A percentile compares a stretch with the other conserved stretches of the same genome.
Evolutionary conservation across 2,888 invertebrate genomes (phyloP).

Genomic region (Augochlorella aurata): DNA sequence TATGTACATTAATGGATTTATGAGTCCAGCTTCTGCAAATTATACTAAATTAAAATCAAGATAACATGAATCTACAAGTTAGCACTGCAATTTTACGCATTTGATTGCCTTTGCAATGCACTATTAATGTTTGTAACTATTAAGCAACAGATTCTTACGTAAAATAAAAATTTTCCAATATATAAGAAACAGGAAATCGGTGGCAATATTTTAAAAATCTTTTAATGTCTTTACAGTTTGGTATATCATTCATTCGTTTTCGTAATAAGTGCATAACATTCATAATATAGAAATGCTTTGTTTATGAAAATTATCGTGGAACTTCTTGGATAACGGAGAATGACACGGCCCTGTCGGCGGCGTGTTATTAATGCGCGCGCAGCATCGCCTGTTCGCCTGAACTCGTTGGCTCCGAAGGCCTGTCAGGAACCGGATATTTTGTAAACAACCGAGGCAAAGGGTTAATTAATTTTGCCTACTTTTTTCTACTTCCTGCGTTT

Average conservation of each 20-base stretch:
- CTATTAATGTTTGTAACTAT: background rate
- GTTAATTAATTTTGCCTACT: constrained; percentile 72
- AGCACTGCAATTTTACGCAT: background rate
- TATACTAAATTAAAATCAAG: background rate
- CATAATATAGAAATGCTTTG: background rate
- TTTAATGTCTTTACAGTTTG: background rate
- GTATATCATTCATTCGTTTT: background rate
- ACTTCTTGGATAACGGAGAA: background rate
- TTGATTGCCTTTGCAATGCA: background rate
- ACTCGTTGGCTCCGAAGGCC: constrained; percentile 47
- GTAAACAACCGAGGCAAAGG: constrained; percentile 71
- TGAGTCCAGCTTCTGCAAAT: background rate
- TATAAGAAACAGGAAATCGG: background rate
- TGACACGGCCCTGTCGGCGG: constrained; percentile 50
- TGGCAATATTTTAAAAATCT: background rate
- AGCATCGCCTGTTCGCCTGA: constrained; percentile 53
- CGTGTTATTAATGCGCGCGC: constrained; percentile 71
- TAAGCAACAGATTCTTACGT: background rate
- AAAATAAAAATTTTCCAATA: background rate
- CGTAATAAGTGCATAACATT: background rate
- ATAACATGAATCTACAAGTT: background rate
- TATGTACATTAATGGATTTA: background rate
- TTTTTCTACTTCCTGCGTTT: constrained; percentile 65
- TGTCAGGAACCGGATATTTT: constrained; percentile 72
- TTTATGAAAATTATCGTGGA: background rate